Evolutionary conservation across 2,888 invertebrate species (phyloP).

Genomic region (Athetis lepigone): DNA sequence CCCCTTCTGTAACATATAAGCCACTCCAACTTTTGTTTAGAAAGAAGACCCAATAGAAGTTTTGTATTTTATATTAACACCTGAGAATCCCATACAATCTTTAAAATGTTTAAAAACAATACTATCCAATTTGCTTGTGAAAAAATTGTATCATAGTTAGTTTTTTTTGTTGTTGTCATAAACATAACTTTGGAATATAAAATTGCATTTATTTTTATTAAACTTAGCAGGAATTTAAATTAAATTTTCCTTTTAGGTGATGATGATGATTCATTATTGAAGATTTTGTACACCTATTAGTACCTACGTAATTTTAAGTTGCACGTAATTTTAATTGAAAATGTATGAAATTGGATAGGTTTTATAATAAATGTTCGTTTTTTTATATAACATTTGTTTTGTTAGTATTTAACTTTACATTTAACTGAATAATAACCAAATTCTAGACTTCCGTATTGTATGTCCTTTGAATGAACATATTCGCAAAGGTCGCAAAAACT

Average conservation of each 20-base stretch:
- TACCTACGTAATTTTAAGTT: slow-evolving; percentile 49
- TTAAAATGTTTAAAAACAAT: slow-evolving; percentile 10
- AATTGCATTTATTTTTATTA: slow-evolving; percentile 59
- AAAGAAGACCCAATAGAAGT: too few relatives aligned
- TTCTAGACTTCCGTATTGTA: neutral
- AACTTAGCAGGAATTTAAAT: slow-evolving; percentile 23
- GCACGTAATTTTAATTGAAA: slow-evolving; percentile 57
- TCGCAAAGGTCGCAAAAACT: neutral
- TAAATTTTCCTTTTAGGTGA: slow-evolving; percentile 18
- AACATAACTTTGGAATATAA: slow-evolving; percentile 31
- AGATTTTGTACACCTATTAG: slow-evolving; percentile 48
- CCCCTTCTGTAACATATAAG: slow-evolving; percentile 12
- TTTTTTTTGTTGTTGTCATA: slow-evolving; percentile 16
- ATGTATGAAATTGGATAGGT: slow-evolving; percentile 60
- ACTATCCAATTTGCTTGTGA: slow-evolving; percentile 39
- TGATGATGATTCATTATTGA: slow-evolving; percentile 26
- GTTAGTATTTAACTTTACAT: too few relatives aligned
- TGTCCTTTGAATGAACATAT: neutral
- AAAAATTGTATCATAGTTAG: slow-evolving; percentile 26
- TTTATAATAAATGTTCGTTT: slow-evolving; percentile 69
- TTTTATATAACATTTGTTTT: slow-evolving; percentile 44
- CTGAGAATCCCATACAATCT: neutral
- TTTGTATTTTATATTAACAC: too few relatives aligned
- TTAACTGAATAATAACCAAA: too few relatives aligned
- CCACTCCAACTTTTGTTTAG: too few relatives aligned